Percentiles rank a stretch among this genome's conserved stretches.
Conservation (phyloP, 2,113 vertebrate species). For the Proteles cristata region DNA sequence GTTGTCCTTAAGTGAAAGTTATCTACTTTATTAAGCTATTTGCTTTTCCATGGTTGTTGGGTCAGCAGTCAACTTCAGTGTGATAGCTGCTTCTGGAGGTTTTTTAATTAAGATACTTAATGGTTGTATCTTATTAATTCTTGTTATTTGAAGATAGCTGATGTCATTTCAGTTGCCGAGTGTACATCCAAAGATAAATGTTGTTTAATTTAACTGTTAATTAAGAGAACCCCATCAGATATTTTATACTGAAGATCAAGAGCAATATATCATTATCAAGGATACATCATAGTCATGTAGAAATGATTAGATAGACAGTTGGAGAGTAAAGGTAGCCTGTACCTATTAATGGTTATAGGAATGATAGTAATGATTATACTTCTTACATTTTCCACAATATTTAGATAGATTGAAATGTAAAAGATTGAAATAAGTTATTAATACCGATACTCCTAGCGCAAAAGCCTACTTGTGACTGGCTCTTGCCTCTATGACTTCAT, state of each 20-base stretch:
- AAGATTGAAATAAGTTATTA: neutral
- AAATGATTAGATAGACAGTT: neutral
- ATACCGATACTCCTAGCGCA: neutral
- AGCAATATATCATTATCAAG: neutral
- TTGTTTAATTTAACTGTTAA: constrained; percentile 11
- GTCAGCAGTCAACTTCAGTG: neutral
- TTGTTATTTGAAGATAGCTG: neutral
- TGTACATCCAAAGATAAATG: neutral
- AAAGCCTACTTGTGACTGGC: too few relatives aligned
- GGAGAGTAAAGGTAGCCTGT: neutral
- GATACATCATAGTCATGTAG: too few relatives aligned
- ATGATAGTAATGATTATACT: neutral
- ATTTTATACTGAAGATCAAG: neutral
- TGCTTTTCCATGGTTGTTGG: neutral
- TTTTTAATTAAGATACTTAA: constrained; percentile 38
- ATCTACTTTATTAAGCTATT: neutral
- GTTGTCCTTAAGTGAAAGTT: neutral
- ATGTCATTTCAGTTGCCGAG: constrained; percentile 5
- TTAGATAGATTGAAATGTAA: neutral
- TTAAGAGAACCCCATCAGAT: neutral
- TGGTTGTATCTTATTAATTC: neutral
- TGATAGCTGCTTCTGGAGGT: neutral
- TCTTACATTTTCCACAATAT: neutral
- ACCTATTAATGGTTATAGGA: neutral
- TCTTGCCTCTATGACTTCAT: neutral